phyloP scores from a whole-genome alignment of 2,797 vertebrate species.

The Monodelphis domestica region DNA sequence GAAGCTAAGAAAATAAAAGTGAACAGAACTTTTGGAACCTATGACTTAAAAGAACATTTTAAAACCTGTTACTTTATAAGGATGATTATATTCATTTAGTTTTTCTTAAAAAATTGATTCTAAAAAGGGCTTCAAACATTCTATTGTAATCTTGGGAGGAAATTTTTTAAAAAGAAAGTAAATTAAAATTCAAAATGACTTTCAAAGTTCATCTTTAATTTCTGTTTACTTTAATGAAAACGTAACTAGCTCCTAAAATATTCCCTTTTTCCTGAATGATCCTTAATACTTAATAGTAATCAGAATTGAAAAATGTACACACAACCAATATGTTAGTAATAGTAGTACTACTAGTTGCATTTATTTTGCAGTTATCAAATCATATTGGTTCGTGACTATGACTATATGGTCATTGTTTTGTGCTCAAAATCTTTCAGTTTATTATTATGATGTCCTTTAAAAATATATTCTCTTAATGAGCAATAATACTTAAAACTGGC shows the following conservation, averaged over 20 bases:
- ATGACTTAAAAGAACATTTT: slow-evolving; percentile 14
- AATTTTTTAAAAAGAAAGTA: not conserved
- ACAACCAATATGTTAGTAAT: slow-evolving; percentile 16
- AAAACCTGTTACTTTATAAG: not conserved
- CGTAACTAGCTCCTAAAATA: not conserved
- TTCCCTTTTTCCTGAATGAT: not conserved
- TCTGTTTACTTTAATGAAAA: not conserved
- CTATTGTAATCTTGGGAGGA: not conserved
- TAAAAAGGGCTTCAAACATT: too few species aligned
- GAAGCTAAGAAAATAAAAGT: slow-evolving; percentile 20
- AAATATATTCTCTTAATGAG: slow-evolving; percentile 24
- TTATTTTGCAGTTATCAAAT: not conserved
- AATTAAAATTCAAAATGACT: not conserved
- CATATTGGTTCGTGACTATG: not conserved
- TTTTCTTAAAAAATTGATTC: too few species aligned
- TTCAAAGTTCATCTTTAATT: not conserved
- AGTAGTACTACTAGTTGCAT: not conserved
- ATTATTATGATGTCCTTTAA: slow-evolving; percentile 30
- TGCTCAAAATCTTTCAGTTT: slow-evolving; percentile 27
- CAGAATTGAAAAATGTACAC: slow-evolving; percentile 19
- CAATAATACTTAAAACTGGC: slow-evolving; percentile 44
- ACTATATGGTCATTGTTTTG: slow-evolving; percentile 8
- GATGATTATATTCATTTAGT: not conserved
- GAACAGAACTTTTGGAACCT: slow-evolving; percentile 62
- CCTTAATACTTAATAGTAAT: slow-evolving; percentile 45